These are phyloP conservation scores for Montipora capitata DNA, from an alignment of 92 coral and sea anemone species.

Conservation along the genomic window DNA sequence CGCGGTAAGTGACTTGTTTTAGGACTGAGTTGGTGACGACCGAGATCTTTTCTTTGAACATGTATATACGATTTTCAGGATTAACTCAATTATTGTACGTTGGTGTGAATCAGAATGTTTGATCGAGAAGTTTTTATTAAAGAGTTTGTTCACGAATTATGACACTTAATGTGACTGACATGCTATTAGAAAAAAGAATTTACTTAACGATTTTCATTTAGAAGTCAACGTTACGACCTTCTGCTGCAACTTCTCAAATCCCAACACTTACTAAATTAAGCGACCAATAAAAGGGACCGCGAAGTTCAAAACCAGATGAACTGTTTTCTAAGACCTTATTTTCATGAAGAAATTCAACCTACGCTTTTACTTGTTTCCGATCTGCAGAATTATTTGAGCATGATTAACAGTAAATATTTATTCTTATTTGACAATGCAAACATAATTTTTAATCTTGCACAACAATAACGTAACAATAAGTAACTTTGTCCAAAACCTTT, in stretches of 20 bases:
- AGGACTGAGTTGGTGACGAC: not conserved
- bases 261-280: not conserved
- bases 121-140: not conserved
- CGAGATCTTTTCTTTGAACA: not conserved
- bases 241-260: too few species aligned
- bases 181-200: not conserved
- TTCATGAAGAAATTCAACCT: too few species aligned
- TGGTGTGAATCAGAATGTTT: not conserved
- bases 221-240: not conserved
- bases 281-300: too few species aligned
- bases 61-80: too few species aligned
- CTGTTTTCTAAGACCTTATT: not conserved
- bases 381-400: not conserved
- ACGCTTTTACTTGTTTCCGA: not conserved
- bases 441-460: not conserved
- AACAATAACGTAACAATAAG: not conserved
- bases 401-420: not conserved
- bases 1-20: slow-evolving; percentile 14
- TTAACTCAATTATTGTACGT: too few species aligned
- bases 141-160: not conserved
- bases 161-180: not conserved
- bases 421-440: not conserved
- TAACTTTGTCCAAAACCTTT: not conserved
- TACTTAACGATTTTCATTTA: not conserved
- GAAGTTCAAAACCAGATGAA: too few species aligned